Base-by-base conservation (phyloP, 1,140 invertebrate genomes). In the Medauroidea extradentata region DNA sequence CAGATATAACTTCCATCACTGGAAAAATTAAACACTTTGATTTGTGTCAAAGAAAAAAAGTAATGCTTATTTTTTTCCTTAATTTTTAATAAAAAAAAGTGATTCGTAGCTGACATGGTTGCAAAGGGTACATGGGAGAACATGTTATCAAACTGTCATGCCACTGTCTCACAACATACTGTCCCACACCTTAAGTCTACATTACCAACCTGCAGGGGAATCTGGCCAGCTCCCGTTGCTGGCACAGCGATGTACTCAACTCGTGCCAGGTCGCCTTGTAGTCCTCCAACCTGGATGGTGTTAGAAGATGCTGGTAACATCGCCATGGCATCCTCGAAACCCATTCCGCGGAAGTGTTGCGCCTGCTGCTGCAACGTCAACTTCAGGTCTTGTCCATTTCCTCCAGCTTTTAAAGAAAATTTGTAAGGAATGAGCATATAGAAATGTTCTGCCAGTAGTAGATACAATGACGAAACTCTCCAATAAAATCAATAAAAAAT, bases 161-260 rank as follows among this genome's bases (percentile, higher is more conserved):
- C 39, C 39, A 11, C 11, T 41, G n/a, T 41, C 16, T 13, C 16
- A 44, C 9, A 57, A n/a, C 39, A 53, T 41, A 29, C 51, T 41
- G 51, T 53, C 19, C 13, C 11, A 9, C 51, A 53, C 9, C 24
- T 13, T n/a, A n/a, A n/a, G n/a, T n/a, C 50, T 14, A 55, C 50
- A 57, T 9, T 8, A 16, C 51, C 42, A 18, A 62, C 56, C 39
- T 53, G 72, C 61, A 79, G 63, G 54, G 69, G 63, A 41, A 66
- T 59, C 54, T 73, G 57, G 25, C 71, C 61, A 62, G 66, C 68
- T 24, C 73, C 72, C 2, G 72, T 52, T 21, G 78, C 69, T 14
- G 79, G 79, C 54, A 78, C 75, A 14, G 79, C 73, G 61, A 82
- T 81, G 65, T 80, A 82, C 63, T 82, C 80, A 2, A 67, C 59